Conservation (phyloP, 1,140 invertebrate species). For the Nasonia vitripennis region DNA sequence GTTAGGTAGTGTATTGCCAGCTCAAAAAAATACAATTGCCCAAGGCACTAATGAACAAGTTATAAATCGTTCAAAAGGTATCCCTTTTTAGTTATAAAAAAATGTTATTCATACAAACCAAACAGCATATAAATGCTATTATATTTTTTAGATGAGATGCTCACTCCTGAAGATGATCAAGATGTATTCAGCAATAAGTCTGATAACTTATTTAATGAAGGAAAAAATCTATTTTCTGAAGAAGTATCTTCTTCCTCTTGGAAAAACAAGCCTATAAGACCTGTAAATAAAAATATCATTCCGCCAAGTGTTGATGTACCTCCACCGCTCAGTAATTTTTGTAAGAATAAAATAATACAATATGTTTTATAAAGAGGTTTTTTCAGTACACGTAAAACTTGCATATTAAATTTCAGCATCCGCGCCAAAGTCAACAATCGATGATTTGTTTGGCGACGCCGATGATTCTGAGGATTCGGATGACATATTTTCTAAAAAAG, state of each 20-base stretch:
- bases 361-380: not conserved
- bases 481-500: slow-evolving; percentile 68
- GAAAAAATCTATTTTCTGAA: slow-evolving; percentile 63
- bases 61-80: slow-evolving; percentile 67
- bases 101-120: slow-evolving; percentile 17
- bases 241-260: slow-evolving; percentile 60
- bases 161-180: slow-evolving; percentile 59
- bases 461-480: slow-evolving; percentile 73
- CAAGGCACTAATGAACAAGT: slow-evolving; percentile 63
- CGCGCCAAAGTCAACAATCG: slow-evolving; percentile 70
- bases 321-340: slow-evolving; percentile 68
- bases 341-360: slow-evolving; percentile 57
- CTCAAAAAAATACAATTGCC: slow-evolving; percentile 56
- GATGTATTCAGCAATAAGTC: slow-evolving; percentile 60
- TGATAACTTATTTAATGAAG: slow-evolving; percentile 61
- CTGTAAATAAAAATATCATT: slow-evolving; percentile 67
- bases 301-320: slow-evolving; percentile 70
- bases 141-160: slow-evolving; percentile 63
- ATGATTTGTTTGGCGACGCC: slow-evolving; percentile 70
- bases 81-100: slow-evolving; percentile 1
- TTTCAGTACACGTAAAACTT: not conserved
- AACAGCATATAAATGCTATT: slow-evolving; percentile 14
- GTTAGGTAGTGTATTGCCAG: slow-evolving; percentile 73
- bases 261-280: slow-evolving; percentile 62
- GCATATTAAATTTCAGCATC: slow-evolving; percentile 58